phyloP scores from a whole-genome alignment of 2,797 vertebrate species.

The Argentina silus region DNA sequence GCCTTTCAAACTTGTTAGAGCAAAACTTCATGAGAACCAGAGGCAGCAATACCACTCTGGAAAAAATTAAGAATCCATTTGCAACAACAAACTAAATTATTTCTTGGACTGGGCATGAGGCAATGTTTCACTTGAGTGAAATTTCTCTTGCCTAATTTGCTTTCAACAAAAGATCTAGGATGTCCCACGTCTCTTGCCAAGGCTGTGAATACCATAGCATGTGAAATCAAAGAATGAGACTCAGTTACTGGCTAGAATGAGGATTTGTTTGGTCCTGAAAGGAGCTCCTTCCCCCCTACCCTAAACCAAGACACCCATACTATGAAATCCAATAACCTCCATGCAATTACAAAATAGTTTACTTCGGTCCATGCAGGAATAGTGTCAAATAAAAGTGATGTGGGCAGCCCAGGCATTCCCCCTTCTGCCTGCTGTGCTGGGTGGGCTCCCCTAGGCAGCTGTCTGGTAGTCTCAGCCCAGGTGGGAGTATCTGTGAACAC shows the following conservation, averaged over 20 bases:
- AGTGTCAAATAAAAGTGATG: slow-evolving; percentile 36
- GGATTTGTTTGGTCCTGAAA: slow-evolving; percentile 38
- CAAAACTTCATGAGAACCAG: slow-evolving; percentile 37
- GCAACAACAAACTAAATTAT: slow-evolving; percentile 56
- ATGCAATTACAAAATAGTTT: slow-evolving; percentile 25
- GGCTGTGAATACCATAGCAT: slow-evolving; percentile 35
- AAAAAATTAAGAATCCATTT: slow-evolving; percentile 56
- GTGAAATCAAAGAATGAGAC: slow-evolving; percentile 45
- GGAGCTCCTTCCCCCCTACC: slow-evolving; percentile 16
- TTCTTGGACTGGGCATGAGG: slow-evolving; percentile 50
- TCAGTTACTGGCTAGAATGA: slow-evolving; percentile 44
- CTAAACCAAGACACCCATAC: slow-evolving; percentile 15
- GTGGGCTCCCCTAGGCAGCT: slow-evolving; percentile 37
- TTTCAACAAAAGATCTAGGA: slow-evolving; percentile 49
- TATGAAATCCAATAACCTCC: slow-evolving; percentile 47
- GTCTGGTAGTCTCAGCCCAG: slow-evolving; percentile 30
- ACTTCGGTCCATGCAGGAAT: slow-evolving; percentile 11
- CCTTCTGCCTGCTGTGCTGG: slow-evolving; percentile 2
- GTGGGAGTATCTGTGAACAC: slow-evolving; percentile 50
- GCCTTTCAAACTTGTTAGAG: slow-evolving; percentile 43
- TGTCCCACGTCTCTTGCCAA: slow-evolving; percentile 35
- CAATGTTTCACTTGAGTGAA: slow-evolving; percentile 49
- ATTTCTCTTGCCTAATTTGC: slow-evolving; percentile 54
- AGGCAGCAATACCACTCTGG: slow-evolving; percentile 46
- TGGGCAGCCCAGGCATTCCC: slow-evolving; percentile 18